These are phyloP conservation scores for Ardeotis arabs DNA, from an alignment of 2,113 vertebrate genomes.

Conservation along the genomic window DNA sequence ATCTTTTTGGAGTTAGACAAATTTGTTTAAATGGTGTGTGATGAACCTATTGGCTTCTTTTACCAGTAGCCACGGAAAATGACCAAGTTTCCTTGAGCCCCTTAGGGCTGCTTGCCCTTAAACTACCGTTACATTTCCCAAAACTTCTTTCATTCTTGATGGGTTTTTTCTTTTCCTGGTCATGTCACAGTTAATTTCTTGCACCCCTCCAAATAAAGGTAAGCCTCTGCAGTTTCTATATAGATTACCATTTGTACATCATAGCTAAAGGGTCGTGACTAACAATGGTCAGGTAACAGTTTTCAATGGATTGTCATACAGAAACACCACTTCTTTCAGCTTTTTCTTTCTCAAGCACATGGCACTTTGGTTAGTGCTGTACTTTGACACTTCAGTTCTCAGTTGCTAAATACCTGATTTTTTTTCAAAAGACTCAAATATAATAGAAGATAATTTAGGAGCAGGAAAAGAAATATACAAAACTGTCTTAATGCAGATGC, in stretches of 20 bases:
- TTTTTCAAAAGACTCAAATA: not conserved
- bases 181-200: not conserved
- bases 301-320: not conserved
- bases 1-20: conserved; percentile 13
- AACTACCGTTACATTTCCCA: not conserved
- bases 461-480: no score
- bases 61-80: not conserved
- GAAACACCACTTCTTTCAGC: not conserved
- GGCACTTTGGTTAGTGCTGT: not conserved
- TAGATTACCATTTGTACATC: not conserved
- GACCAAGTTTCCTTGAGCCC: not conserved
- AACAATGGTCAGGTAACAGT: not conserved
- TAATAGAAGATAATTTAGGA: no score
- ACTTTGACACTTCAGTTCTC: not conserved
- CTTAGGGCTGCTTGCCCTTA: not conserved
- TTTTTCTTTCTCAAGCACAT: not conserved
- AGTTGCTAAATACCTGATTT: not conserved
- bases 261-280: not conserved
- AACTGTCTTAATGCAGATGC: no score
- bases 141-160: not conserved
- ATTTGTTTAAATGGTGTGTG: conserved; percentile 3
- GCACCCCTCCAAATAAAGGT: not conserved
- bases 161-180: not conserved
- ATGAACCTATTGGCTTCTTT: not conserved
- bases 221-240: not conserved